Percentiles rank a stretch among this genome's conserved stretches.
Evolutionary conservation across 2,113 vertebrate species (phyloP).

Genomic region (Marcusenius ussheri): DNA sequence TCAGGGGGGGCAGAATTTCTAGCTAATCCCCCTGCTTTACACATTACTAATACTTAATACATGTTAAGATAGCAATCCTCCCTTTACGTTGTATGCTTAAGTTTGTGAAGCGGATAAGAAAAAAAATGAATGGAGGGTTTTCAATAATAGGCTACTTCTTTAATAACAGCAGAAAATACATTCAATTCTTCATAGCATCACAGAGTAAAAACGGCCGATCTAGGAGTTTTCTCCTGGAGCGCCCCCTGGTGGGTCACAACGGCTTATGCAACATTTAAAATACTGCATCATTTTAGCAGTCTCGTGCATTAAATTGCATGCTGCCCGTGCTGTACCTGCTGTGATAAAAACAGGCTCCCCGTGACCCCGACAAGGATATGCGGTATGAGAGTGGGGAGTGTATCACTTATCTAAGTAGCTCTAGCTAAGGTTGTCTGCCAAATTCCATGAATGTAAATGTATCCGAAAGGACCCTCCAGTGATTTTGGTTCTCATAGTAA

Average conservation of each 20-base stretch:
- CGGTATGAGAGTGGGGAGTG: not conserved
- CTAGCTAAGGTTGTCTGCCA: too few species aligned
- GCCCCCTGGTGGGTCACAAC: not conserved
- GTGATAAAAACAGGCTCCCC: not conserved
- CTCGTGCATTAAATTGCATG: not conserved
- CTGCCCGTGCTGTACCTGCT: not conserved
- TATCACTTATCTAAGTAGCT: not conserved
- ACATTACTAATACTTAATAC: not conserved
- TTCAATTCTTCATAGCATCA: not conserved
- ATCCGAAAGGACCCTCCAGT: not conserved
- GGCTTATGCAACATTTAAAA: not conserved
- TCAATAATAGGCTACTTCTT: not conserved
- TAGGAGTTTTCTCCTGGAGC: not conserved
- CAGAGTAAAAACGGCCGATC: not conserved
- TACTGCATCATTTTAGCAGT: not conserved
- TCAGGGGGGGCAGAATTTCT: not conserved
- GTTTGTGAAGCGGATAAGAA: not conserved
- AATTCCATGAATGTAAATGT: too few species aligned
- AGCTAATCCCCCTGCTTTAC: not conserved
- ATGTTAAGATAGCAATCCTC: not conserved
- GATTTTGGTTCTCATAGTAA: not conserved
- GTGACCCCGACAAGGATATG: not conserved
- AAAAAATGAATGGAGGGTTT: not conserved
- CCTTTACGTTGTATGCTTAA: not conserved
- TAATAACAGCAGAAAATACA: not conserved